Evolutionary conservation across 53 echinoderm and acorn worm species (phyloP), one percentile per base, ranked within the genome.

Genomic region (Pentamera pediparva): DNA sequence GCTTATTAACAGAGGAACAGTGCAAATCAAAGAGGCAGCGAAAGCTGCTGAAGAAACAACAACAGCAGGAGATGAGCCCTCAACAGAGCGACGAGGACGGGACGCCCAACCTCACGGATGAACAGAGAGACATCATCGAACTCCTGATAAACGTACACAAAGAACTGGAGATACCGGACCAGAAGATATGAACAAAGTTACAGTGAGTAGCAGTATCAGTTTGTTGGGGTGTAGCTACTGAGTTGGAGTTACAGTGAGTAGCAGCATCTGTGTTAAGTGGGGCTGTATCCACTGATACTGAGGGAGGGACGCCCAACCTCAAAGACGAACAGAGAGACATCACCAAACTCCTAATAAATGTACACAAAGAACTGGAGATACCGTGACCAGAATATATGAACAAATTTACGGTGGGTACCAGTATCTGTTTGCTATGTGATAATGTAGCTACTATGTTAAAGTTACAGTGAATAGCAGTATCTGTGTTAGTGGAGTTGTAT

Each of bases 1-100:
- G 96, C 83, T 79, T 96, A 76, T 77, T 96, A 85, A 96, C 96
- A 73, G 96, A 96, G 70, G 96, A 96, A 65, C 96, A 96, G 75
- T 96, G 96, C 81, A 96, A 96, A 59, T 96, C 96, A 54, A 96
- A 96, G 78, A 35, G 96, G 41, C 96, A 96, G 63, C 78, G 96
- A 31, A 96, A 96, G 58, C 82, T 96, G 83, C 75, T 96, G 76
- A 85, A 89, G 61, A 93, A 93, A 51, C 93, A 93, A 36, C 89
- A 89, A 53, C 90, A 90, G 54, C 76, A 61, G 32, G 89, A 87
- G 21, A 88, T 88, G 85, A 91, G 88, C 39, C 96, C 96, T 5
- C 91, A 96, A 32, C 96, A 96, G 85, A 90, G 90, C 38, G 93
- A 89, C 39, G 96, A 96, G 34, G 96, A 96, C 9, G 75, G 55